phyloP scores from a whole-genome alignment of 1,140 invertebrate species.

The Zelostemma sp. region DNA sequence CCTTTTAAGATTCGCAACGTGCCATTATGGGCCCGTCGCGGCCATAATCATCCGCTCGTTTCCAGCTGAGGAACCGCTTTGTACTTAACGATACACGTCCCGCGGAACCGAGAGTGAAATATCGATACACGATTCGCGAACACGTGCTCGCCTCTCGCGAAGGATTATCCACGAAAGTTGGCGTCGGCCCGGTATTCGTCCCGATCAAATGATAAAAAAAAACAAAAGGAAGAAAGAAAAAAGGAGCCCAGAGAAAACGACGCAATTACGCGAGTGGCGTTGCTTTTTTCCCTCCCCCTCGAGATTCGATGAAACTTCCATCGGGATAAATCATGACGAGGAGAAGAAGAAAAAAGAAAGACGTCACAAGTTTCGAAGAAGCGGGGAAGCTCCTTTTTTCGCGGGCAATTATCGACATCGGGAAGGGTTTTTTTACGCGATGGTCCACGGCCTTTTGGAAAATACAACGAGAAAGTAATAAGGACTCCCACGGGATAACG shows the following conservation, averaged over 20 bases:
- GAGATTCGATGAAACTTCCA: neutral
- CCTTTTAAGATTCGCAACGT: constrained; percentile 22
- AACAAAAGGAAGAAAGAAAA: no score
- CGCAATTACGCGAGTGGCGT: neutral
- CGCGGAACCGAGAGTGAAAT: constrained; percentile 28
- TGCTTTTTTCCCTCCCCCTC: neutral
- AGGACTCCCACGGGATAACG: constrained; percentile 33
- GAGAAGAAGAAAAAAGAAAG: no score
- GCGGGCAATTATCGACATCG: neutral
- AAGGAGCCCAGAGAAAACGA: no score
- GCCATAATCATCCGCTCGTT: constrained; percentile 32
- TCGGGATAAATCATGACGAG: neutral
- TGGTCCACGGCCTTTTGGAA: constrained; percentile 4
- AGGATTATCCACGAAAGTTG: constrained; percentile 12
- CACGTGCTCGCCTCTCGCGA: constrained; percentile 31
- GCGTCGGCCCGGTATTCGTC: no score
- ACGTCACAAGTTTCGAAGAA: no score
- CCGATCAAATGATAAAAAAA: no score
- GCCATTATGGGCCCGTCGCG: constrained; percentile 11
- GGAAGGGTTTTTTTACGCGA: constrained; percentile 18
- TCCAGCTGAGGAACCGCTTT: constrained; percentile 34
- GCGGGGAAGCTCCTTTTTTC: neutral
- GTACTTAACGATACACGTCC: constrained; percentile 34
- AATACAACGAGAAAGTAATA: neutral
- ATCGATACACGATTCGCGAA: constrained; percentile 40